These are phyloP conservation scores for Chrysoperla carnea DNA, from an alignment of 1,140 invertebrate genomes.

Conservation along the genomic window DNA sequence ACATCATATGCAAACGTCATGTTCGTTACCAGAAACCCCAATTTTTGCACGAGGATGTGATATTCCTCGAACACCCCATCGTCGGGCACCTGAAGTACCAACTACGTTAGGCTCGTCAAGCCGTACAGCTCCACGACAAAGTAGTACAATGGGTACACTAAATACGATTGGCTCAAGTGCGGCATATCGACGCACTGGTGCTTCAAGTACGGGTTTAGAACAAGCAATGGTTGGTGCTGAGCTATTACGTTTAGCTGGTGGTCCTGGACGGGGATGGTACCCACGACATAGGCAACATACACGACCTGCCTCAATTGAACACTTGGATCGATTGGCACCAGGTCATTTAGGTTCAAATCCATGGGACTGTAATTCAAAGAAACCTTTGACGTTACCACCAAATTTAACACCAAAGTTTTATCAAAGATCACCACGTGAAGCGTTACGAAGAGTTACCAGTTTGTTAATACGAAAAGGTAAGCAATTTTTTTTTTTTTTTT, in stretches of 20 bases:
- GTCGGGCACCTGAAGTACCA: slow-evolving; percentile 32
- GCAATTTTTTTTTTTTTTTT: slow-evolving; percentile 8
- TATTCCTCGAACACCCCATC: slow-evolving; percentile 52
- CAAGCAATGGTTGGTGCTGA: slow-evolving; percentile 56
- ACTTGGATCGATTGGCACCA: slow-evolving; percentile 51
- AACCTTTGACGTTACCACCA: slow-evolving; percentile 64
- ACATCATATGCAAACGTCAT: slow-evolving; percentile 54
- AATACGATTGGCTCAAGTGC: slow-evolving; percentile 24
- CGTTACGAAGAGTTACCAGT: slow-evolving; percentile 66
- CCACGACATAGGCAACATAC: slow-evolving; percentile 43
- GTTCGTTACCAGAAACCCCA: slow-evolving; percentile 64
- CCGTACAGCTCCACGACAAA: slow-evolving; percentile 33
- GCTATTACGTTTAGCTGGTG: slow-evolving; percentile 52
- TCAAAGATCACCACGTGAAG: slow-evolving; percentile 67
- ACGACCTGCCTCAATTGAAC: slow-evolving; percentile 65
- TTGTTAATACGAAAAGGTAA: slow-evolving; percentile 71
- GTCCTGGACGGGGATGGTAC: slow-evolving; percentile 68
- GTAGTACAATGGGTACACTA: slow-evolving; percentile 37
- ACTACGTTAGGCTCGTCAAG: slow-evolving; percentile 9
- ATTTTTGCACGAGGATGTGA: slow-evolving; percentile 66
- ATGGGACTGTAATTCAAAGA: slow-evolving; percentile 34
- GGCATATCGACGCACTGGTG: slow-evolving; percentile 7
- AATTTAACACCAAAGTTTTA: slow-evolving; percentile 73
- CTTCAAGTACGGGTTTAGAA: slow-evolving; percentile 17
- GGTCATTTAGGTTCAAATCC: slow-evolving; percentile 24